Evolutionary conservation across 2,113 vertebrate species (phyloP).

Genomic region (Elaphurus davidianus): DNA sequence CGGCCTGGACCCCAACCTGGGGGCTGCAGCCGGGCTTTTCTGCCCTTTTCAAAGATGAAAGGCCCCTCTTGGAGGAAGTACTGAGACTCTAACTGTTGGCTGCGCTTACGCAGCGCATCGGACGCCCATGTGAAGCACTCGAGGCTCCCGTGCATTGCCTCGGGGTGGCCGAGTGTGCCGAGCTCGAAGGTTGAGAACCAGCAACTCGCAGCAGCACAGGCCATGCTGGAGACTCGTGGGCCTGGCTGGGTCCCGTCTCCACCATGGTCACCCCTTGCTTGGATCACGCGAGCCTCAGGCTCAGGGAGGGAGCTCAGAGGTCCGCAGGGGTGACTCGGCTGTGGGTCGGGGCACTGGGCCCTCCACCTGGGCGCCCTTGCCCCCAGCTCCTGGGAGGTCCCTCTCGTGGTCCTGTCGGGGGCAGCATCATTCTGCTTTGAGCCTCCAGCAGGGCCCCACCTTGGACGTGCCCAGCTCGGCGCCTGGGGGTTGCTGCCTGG

Average conservation of each 20-base stretch:
- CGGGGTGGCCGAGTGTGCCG: rapidly evolving
- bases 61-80: not conserved
- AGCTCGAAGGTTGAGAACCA: rapidly evolving
- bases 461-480: rapidly evolving
- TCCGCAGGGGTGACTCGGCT: not conserved
- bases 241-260: not conserved
- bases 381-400: not conserved
- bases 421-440: not conserved
- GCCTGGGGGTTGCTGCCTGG: rapidly evolving
- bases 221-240: not conserved
- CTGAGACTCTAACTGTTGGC: not conserved
- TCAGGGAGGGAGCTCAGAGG: not conserved
- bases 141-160: rapidly evolving
- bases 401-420: not conserved
- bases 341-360: rapidly evolving
- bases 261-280: rapidly evolving
- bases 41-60: not conserved
- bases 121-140: rapidly evolving
- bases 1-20: rapidly evolving
- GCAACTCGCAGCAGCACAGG: rapidly evolving
- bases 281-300: rapidly evolving
- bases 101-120: rapidly evolving
- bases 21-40: rapidly evolving
- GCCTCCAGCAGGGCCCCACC: not conserved
- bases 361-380: rapidly evolving